Base-by-base conservation (phyloP, 2,888 invertebrate species). In the Pristionchus fissidentatus region DNA sequence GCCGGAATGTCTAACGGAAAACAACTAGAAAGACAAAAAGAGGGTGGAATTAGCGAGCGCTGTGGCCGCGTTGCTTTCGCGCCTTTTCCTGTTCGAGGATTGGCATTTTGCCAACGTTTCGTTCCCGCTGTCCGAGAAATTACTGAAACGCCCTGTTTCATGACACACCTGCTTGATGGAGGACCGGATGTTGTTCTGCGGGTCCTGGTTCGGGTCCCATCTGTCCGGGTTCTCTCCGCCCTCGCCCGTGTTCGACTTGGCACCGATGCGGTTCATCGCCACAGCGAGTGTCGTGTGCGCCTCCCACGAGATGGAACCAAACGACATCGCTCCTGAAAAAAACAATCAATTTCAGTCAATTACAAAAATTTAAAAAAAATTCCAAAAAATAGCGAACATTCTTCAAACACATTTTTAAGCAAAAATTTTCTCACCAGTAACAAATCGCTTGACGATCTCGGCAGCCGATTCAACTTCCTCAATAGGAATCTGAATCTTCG, bases 201-300 rank as follows among this genome's bases (percentile, higher is more conserved):
- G 95, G 92, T 96, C 96, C 94, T 96, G 95, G 90, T 95, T 94
- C 57, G 87, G 86, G 22, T 84, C 85, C 84, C 97, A 97, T 84
- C 95, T 92, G 75, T 95, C 94, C 4, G 94, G 93, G 89, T 94
- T 94, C 92, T 95, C 95, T 70, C 95, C 99, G 84, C 99, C 99
- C 94, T 99, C 99, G 38, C 99, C 99, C 0, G 99, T 99, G 93
- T 99, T 99, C 86, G 98, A 98, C 94, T 98, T 99, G 87, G 96
- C 98, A 3, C 97, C 96, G 89, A 98, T 95, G 88, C 96, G 95
- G 93, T 99, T 99, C 99, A 99, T 99, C 0, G 98, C 98, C 83
- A 97, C 94, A 0, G 99, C 98, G 46, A 99, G 94, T 0, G 98
- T 96, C 41, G 96, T 95, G 94, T 99, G 99, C 0, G 99, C 96